Evolutionary conservation across 2,797 vertebrate species (phyloP).

Genomic region (Coranthus polyacanthus): DNA sequence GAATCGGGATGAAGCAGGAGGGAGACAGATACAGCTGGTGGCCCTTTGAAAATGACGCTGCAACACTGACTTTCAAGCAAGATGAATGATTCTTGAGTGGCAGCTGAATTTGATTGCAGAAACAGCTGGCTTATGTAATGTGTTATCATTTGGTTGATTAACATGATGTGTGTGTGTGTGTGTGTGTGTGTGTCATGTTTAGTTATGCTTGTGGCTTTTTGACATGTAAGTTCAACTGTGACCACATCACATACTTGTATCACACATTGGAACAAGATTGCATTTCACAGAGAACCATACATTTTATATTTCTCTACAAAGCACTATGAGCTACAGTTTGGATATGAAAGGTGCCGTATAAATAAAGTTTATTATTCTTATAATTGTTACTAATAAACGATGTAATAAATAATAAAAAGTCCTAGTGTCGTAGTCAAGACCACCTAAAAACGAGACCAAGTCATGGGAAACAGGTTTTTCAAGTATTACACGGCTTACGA

Average conservation of each 20-base stretch:
- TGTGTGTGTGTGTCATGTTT: constrained; percentile 21
- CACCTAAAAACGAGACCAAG: no score
- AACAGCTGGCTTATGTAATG: constrained; percentile 46
- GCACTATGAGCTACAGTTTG: no score
- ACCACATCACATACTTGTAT: neutral
- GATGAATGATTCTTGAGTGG: constrained; percentile 44
- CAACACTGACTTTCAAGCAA: constrained; percentile 54
- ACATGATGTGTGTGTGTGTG: constrained; percentile 15
- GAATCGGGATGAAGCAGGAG: constrained; percentile 33
- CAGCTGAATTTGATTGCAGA: constrained; percentile 50
- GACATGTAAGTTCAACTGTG: neutral
- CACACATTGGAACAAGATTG: no score
- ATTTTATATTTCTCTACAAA: no score
- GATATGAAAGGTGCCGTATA: no score
- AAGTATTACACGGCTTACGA: no score
- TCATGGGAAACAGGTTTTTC: no score
- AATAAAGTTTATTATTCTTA: no score
- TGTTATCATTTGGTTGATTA: constrained; percentile 38
- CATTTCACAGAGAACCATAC: no score
- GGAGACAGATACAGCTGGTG: constrained; percentile 49
- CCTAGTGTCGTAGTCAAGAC: no score
- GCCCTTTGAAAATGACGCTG: constrained; percentile 42
- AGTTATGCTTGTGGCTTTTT: constrained; percentile 1
- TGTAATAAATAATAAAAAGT: no score
- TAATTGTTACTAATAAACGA: no score